Base-by-base conservation (phyloP, 2,888 invertebrate species). In the Mallateleia sp. region DNA sequence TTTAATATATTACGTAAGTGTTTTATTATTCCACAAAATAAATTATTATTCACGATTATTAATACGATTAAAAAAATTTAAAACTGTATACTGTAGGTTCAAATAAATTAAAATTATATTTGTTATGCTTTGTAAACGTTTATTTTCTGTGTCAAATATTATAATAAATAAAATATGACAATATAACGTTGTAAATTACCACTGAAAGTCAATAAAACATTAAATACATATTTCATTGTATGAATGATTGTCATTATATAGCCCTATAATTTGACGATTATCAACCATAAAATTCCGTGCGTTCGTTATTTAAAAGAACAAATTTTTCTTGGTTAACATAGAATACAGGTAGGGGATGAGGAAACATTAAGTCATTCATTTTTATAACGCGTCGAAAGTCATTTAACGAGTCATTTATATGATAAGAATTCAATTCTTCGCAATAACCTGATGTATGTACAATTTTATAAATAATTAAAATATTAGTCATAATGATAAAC, bases 201-300 rank as follows among this genome's bases (percentile, higher is more conserved):
- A n/a, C n/a, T n/a, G n/a, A n/a, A n/a, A n/a, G n/a, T n/a, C n/a
- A 38, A 38, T 11, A 38, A 38, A 28, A 28, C 28, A 45, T 45
- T 47, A 18, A 32, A 60, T 5, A 32, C 28, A 14, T 42, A 7
- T 50, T 66, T 45, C n/a, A n/a, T n/a, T n/a, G n/a, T n/a, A n/a
- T n/a, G n/a, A n/a, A n/a, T n/a, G n/a, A n/a, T n/a, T n/a, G n/a
- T n/a, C n/a, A n/a, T n/a, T n/a, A n/a, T n/a, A n/a, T n/a, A n/a
- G n/a, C n/a, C n/a, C n/a, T n/a, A n/a, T n/a, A n/a, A n/a, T n/a
- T n/a, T n/a, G n/a, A n/a, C n/a, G n/a, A n/a, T n/a, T n/a, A n/a
- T n/a, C n/a, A 79, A 50, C 67, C 69, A 38, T 60, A 50, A 80
- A 85, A 85, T 71, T 85, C 85, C 38, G 24, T 74, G 14, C 77